These are phyloP conservation scores for Epinephelus coioides DNA, from an alignment of 2,797 vertebrate genomes.

Conservation along the genomic window DNA sequence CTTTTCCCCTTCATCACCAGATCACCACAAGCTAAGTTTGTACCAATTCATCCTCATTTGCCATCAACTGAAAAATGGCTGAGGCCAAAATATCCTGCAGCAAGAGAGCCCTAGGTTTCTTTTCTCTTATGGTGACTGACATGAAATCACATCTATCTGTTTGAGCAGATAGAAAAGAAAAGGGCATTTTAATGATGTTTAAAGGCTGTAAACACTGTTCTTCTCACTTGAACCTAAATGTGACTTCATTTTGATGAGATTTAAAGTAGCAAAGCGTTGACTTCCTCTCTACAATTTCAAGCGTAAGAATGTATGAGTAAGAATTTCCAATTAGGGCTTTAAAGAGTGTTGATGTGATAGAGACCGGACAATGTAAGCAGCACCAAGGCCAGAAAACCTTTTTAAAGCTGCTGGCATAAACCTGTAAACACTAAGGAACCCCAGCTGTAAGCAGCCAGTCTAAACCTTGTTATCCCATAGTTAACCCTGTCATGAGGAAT, in stretches of 20 bases:
- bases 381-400: constrained; percentile 38
- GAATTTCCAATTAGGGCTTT: constrained; percentile 28
- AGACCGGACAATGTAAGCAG: constrained; percentile 59
- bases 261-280: neutral
- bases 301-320: constrained; percentile 19
- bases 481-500: constrained; percentile 61
- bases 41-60: constrained; percentile 21
- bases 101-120: neutral
- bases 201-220: neutral
- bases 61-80: neutral
- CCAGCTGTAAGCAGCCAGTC: constrained; percentile 50
- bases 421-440: constrained; percentile 60
- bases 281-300: constrained; percentile 17
- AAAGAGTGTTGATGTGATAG: constrained; percentile 54
- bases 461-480: constrained; percentile 51
- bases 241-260: neutral
- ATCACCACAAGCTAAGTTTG: constrained; percentile 9
- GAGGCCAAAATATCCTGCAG: neutral
- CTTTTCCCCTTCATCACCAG: constrained; percentile 12
- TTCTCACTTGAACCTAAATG: neutral
- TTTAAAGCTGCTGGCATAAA: constrained; percentile 62
- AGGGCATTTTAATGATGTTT: neutral
- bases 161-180: neutral
- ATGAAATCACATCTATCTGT: no score
- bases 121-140: neutral